Percentiles rank a stretch among this genome's conserved stretches.
Conservation (phyloP, 2,888 invertebrate species). For the Crocallis elinguaria region DNA sequence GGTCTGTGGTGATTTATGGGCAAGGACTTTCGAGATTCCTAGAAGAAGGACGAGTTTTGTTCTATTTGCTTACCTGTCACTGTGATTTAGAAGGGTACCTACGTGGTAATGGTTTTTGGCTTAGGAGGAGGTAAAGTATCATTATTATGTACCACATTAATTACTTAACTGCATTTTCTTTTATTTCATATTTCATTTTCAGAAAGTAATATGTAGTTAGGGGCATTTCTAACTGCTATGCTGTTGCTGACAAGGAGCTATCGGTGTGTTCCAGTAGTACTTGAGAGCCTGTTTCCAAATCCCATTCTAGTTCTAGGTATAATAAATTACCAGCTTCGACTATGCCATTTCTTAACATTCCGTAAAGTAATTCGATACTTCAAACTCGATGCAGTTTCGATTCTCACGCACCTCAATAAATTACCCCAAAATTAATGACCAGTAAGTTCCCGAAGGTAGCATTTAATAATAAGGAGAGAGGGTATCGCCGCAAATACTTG, state of each 20-base stretch:
- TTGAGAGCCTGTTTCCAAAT: too few relatives aligned
- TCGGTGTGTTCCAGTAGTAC: too few relatives aligned
- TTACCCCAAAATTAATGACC: slow-evolving; percentile 54
- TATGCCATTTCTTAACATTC: too few relatives aligned
- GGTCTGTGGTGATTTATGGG: slow-evolving; percentile 80
- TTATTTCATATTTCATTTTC: neutral
- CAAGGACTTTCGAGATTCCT: slow-evolving; percentile 79
- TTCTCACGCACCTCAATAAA: slow-evolving; percentile 62
- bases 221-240: too few relatives aligned
- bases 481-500: slow-evolving; percentile 56
- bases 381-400: slow-evolving; percentile 6
- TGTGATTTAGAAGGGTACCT: slow-evolving; percentile 74
- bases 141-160: slow-evolving; percentile 16
- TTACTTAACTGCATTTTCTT: neutral
- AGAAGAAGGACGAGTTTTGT: slow-evolving; percentile 80
- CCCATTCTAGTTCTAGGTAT: too few relatives aligned
- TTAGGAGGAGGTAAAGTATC: slow-evolving; percentile 34
- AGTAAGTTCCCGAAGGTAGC: slow-evolving; percentile 53
- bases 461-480: slow-evolving; percentile 42
- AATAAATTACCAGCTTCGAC: too few relatives aligned
- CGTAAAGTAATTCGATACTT: slow-evolving; percentile 6
- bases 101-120: slow-evolving; percentile 50
- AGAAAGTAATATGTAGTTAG: too few relatives aligned
- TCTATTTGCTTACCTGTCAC: slow-evolving; percentile 84
- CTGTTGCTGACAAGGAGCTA: too few relatives aligned